Evolutionary conservation across 1,140 invertebrate species (phyloP).

Genomic region (Drosophila athabasca): DNA sequence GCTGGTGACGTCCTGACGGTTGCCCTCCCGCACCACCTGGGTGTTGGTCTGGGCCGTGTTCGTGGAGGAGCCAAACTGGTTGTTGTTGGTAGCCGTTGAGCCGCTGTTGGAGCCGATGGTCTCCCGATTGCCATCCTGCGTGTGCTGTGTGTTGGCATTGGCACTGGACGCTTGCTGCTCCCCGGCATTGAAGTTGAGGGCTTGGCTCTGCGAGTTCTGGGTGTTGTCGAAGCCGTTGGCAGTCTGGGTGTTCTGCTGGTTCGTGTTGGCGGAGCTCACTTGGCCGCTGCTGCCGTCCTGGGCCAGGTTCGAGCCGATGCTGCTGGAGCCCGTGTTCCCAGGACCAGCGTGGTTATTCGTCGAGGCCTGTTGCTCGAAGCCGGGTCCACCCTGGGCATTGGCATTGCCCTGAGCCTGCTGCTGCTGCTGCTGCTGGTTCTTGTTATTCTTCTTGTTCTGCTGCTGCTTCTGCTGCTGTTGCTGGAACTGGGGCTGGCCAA

Average conservation of each 20-base stretch:
- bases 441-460: constrained; percentile 20
- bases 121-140: constrained; percentile 46
- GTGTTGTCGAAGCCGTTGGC: constrained; percentile 33
- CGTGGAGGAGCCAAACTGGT: constrained; percentile 61
- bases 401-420: constrained; percentile 60
- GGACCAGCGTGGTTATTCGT: constrained; percentile 69
- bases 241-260: constrained; percentile 39
- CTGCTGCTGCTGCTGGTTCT: constrained; percentile 35
- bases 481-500: constrained; percentile 7
- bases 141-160: constrained; percentile 69
- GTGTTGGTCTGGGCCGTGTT: constrained; percentile 76
- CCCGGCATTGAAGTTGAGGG: constrained; percentile 61
- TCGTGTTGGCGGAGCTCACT: constrained; percentile 75
- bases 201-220: constrained; percentile 73
- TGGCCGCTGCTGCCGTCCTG: constrained; percentile 76
- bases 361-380: constrained; percentile 77
- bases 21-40: constrained; percentile 50
- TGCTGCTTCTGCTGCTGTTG: constrained; percentile 15
- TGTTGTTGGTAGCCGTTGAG: constrained; percentile 68
- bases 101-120: constrained; percentile 61
- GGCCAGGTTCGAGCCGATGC: constrained; percentile 76
- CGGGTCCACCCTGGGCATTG: constrained; percentile 58
- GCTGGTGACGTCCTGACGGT: constrained; percentile 45
- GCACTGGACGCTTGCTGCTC: constrained; percentile 73
- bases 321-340: constrained; percentile 64